A percentile compares a stretch with the other conserved stretches of the same genome.
Evolutionary conservation across 2,888 invertebrate species (phyloP).

Genomic region (Tricholauxania praeusta): DNA sequence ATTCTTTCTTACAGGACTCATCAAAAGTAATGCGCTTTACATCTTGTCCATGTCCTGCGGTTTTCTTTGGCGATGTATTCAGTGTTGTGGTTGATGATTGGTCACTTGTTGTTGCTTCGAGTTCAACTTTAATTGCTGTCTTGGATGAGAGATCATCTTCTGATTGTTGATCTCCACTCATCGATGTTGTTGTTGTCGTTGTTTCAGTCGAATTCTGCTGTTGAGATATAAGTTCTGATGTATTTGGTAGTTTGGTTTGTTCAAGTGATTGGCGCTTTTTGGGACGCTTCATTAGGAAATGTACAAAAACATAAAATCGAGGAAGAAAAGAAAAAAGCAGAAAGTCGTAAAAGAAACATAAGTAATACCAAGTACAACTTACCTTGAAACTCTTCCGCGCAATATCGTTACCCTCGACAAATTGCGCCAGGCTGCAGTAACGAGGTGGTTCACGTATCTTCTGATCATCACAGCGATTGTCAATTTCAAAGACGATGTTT

Average conservation of each 20-base stretch:
- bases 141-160: conserved; percentile 59
- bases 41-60: conserved; percentile 62
- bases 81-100: conserved; percentile 43
- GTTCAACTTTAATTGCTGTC: conserved; percentile 60
- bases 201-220: conserved; percentile 58
- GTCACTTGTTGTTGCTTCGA: conserved; percentile 43
- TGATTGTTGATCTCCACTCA: conserved; percentile 44
- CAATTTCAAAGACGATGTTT: conserved; percentile 76
- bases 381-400: conserved; percentile 81
- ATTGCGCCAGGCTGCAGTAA: conserved; percentile 79
- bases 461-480: conserved; percentile 69
- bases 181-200: conserved; percentile 39
- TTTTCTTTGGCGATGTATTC: conserved; percentile 57
- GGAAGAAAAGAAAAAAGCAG: conserved; percentile 52
- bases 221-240: conserved; percentile 62
- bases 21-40: conserved; percentile 69
- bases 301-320: conserved; percentile 48
- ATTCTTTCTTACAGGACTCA: conserved; percentile 69
- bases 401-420: conserved; percentile 77
- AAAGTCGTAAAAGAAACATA: neutral
- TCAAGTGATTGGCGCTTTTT: conserved; percentile 64
- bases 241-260: conserved; percentile 51
- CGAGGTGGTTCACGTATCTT: conserved; percentile 72
- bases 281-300: conserved; percentile 53
- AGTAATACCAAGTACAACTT: conserved; percentile 37